A percentile compares a stretch with the other conserved stretches of the same genome.
Conservation (phyloP, 2,888 invertebrate genomes). For the Macaria notata region DNA sequence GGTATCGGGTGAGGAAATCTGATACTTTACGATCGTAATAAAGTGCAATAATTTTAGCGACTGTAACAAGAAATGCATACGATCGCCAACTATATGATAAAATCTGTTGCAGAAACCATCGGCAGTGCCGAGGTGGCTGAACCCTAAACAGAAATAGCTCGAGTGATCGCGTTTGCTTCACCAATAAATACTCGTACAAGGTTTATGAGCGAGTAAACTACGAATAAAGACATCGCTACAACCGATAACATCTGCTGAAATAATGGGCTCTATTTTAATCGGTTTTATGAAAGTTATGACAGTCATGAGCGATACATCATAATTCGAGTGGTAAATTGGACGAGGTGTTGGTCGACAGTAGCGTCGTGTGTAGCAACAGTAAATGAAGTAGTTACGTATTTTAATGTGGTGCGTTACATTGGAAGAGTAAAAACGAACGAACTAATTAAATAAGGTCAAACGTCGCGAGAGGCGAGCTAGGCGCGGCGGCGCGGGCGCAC, state of each 20-base stretch:
- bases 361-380: conserved; percentile 67
- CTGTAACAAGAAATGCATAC: conserved; percentile 14
- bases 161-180: conserved; percentile 54
- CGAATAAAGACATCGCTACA: conserved; percentile 26
- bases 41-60: conserved; percentile 19
- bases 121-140: conserved; percentile 64
- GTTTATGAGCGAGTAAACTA: conserved; percentile 41
- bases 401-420: conserved; percentile 74
- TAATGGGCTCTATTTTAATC: conserved; percentile 3
- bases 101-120: conserved; percentile 54
- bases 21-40: conserved; percentile 10
- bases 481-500: conserved; percentile 46
- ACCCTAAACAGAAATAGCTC: conserved; percentile 69
- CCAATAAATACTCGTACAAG: conserved; percentile 40
- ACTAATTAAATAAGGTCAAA: conserved; percentile 83
- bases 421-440: conserved; percentile 79
- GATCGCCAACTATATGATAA: conserved; percentile 14
- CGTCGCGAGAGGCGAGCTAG: conserved; percentile 58
- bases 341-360: conserved; percentile 17
- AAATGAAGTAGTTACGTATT: conserved; percentile 71
- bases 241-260: conserved; percentile 15
- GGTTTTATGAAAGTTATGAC: background rate
- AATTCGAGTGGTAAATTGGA: too few species aligned
- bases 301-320: too few species aligned
- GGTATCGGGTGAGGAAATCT: conserved; percentile 17